phyloP scores from a whole-genome alignment of 1,140 invertebrate genomes.

The Anthonomus grandis region DNA sequence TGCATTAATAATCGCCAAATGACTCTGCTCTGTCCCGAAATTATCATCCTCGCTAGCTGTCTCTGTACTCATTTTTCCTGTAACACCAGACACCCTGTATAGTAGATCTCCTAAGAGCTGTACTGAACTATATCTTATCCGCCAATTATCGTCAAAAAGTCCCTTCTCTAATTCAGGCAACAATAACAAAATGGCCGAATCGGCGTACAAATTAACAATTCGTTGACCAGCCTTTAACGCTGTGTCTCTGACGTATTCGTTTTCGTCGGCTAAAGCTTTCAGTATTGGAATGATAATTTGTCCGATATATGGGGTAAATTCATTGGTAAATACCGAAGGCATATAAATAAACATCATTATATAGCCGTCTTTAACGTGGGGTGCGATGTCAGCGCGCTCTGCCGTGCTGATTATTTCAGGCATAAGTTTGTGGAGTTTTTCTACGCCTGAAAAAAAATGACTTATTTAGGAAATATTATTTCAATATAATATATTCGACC shows the following conservation, averaged over 20 bases:
- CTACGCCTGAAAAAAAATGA: slow-evolving; percentile 70
- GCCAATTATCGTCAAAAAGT: slow-evolving; percentile 96
- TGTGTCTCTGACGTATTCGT: slow-evolving; percentile 97
- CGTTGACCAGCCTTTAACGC: slow-evolving; percentile 94
- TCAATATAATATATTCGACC: too few species aligned
- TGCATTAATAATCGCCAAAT: slow-evolving; percentile 83
- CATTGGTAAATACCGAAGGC: slow-evolving; percentile 91
- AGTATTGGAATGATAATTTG: slow-evolving; percentile 97
- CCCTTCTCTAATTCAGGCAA: slow-evolving; percentile 93
- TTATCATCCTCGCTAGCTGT: slow-evolving; percentile 98
- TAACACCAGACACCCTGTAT: slow-evolving; percentile 95
- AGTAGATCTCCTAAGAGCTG: slow-evolving; percentile 94
- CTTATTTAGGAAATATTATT: too few species aligned
- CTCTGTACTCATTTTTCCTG: slow-evolving; percentile 98
- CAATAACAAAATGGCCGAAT: slow-evolving; percentile 90
- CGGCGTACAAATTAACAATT: slow-evolving; percentile 95
- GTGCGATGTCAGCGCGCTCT: slow-evolving; percentile 89
- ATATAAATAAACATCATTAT: slow-evolving; percentile 99
- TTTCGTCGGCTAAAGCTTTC: slow-evolving; percentile 97
- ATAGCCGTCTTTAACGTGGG: slow-evolving; percentile 98
- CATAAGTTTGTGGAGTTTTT: slow-evolving; percentile 95
- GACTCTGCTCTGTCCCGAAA: slow-evolving; percentile 96
- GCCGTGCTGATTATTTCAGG: slow-evolving; percentile 97
- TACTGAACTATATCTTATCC: slow-evolving; percentile 94
- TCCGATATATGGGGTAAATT: slow-evolving; percentile 95